Evolutionary conservation across 2,113 vertebrate species (phyloP), one percentile per base, ranked within the genome.

Genomic region (Oryzias melastigma): DNA sequence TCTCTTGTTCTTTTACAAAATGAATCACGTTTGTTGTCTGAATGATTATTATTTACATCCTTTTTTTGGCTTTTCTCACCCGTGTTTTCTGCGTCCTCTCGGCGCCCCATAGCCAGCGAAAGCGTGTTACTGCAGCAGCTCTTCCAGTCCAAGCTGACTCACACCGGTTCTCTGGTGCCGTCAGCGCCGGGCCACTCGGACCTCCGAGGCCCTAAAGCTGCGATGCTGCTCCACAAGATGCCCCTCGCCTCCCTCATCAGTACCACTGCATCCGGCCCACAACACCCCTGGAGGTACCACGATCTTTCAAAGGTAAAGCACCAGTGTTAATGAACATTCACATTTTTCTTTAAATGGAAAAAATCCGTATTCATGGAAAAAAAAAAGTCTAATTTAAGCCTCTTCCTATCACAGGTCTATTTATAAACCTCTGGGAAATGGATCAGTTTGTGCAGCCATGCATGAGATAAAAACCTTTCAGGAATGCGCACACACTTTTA

Each of bases 61-160:
- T 72, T 73, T 85, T 54, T n/a, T 25, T 83, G 58, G 75, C 68
- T 73, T 60, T 66, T 74, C 52, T 62, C 60, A 52, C 57, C n/a
- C 41, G 47, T 42, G 41, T 70, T 80, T 71, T 68, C 45, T 47
- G 65, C 53, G 61, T 63, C 66, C 68, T 69, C 19, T 68, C 80
- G 75, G 81, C 81, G 87, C 84, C 63, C 46, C 5, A 60, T 83
- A 98, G 96, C 95, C 69, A 98, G 96, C 82, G 96, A 97, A 90
- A 98, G 93, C 19, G 88, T 97, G 53, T 89, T 98, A 77, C 87
- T 98, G 85, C 93, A 90, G 83, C 95, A 96, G 35, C 87, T 98
- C 88, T 98, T 98, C 89, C 94, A 94, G 88, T 92, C 93, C 70
- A 98, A 96, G 82, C 80, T 96, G 90, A 96, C 95, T 60, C 95